Base-by-base conservation (phyloP, 2,113 vertebrate genomes). In the Maccullochella peelii region DNA sequence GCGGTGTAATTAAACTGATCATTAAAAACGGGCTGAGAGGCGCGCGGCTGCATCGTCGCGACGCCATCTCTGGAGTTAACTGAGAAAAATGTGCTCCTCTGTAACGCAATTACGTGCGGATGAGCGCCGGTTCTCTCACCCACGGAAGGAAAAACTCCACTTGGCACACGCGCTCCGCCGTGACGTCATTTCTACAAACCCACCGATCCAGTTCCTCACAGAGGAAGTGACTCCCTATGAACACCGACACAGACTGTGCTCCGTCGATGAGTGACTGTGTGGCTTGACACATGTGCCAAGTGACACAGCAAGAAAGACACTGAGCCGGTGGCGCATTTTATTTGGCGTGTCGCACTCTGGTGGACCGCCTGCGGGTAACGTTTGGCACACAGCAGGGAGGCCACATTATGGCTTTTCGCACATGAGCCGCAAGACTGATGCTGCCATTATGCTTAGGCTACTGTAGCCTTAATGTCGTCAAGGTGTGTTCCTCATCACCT, bases 101-200 rank as follows among this genome's bases (percentile, higher is more conserved):
- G 3, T 47, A 33, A 27, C 16, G 10, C 47, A 25, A 2, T 16
- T 14, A 7, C 27, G 52, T 30, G 52, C 23, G 16, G 18, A 9
- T 3, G 8, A 8, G 49, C 2, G 21, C 20, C 14, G 23, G 23
- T 38, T 6, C 1, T 38, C 58, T 23, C 8, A 6, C 12, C 3
- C 14, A 5, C 14, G 20, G 40, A 44, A 47, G 38, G 73, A 79
- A 84, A 86, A 79, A 21, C 14, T 72, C 73, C 27, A 25, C 1
- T 70, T 75, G 75, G 75, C 74, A 50, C 20, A 7, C 2, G 2
- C 25, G 18, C 1, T 44, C 40, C 27, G 9, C 25, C 20, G 0
- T 83, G 65, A 83, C 80, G 77, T 78, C 62, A 79, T 23, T 21
- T 30, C 12, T 6, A 0, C 6, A 49, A 4, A 62, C 82, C 8